Conservation (phyloP, 2,797 vertebrate genomes). For the Sparidentex hasta region DNA sequence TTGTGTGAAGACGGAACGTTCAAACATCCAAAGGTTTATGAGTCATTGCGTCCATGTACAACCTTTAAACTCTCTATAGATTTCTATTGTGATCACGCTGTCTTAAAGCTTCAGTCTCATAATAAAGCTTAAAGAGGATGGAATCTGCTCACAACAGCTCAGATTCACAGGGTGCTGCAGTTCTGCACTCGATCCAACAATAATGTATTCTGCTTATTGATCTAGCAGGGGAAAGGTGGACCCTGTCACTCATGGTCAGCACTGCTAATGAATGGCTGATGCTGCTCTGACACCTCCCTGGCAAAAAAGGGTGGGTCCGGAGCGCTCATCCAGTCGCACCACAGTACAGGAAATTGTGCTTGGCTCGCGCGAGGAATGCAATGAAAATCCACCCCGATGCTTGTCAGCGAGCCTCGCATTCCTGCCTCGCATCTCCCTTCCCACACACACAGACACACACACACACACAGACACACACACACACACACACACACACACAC, state of each 20-base stretch:
- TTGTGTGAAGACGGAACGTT: constrained; percentile 41
- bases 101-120: constrained; percentile 44
- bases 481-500: neutral
- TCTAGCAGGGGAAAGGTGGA: constrained; percentile 44
- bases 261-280: constrained; percentile 48
- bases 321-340: constrained; percentile 19
- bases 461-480: neutral
- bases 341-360: constrained; percentile 33
- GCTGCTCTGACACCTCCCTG: constrained; percentile 35
- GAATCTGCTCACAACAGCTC: constrained; percentile 17
- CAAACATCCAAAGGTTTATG: constrained; percentile 25
- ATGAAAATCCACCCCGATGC: constrained; percentile 33
- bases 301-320: constrained; percentile 28
- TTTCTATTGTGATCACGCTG: constrained; percentile 38
- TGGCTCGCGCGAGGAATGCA: constrained; percentile 26
- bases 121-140: constrained; percentile 34
- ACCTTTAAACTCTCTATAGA: constrained; percentile 19
- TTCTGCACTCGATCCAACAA: constrained; percentile 48
- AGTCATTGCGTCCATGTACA: constrained; percentile 17
- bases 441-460: neutral
- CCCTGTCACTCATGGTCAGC: constrained; percentile 44
- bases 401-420: constrained; percentile 36
- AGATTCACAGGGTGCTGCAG: constrained; percentile 27
- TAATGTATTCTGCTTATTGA: constrained; percentile 62
- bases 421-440: constrained; percentile 7